Conservation (phyloP, 2,797 vertebrate species). For the Poecilia picta region DNA sequence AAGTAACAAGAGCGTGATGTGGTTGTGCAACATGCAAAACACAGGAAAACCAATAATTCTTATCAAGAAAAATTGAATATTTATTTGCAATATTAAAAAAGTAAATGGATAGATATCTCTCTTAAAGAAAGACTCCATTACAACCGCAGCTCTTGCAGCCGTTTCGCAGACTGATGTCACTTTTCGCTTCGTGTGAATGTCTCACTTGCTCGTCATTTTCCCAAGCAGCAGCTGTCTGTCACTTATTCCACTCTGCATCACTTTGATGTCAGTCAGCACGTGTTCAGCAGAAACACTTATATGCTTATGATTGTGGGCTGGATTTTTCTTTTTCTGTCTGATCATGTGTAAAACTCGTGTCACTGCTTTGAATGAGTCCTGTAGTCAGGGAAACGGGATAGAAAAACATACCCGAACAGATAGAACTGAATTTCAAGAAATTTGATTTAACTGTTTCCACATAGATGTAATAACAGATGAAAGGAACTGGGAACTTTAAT, state of each 20-base stretch:
- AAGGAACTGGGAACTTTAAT: background rate
- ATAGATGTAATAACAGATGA: background rate
- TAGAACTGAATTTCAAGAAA: slow-evolving; percentile 1
- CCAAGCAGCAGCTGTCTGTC: slow-evolving; percentile 50
- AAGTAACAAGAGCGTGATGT: background rate
- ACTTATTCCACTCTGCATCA: slow-evolving; percentile 40
- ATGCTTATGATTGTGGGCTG: background rate
- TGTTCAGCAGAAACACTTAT: slow-evolving; percentile 9
- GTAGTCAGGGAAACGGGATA: slow-evolving; percentile 5
- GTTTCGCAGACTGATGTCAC: slow-evolving; percentile 22
- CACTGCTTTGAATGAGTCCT: slow-evolving; percentile 30
- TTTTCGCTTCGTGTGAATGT: slow-evolving; percentile 46
- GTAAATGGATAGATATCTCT: slow-evolving; percentile 18
- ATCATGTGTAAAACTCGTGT: slow-evolving; percentile 15
- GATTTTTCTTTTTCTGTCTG: background rate
- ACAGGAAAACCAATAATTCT: background rate
- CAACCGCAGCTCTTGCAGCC: background rate
- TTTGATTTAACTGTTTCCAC: background rate
- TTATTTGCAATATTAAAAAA: slow-evolving; percentile 10
- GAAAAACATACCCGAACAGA: slow-evolving; percentile 10
- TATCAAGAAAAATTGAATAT: background rate
- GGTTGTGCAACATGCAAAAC: background rate
- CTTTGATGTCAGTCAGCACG: slow-evolving; percentile 51
- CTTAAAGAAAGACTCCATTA: slow-evolving; percentile 25
- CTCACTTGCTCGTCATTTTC: slow-evolving; percentile 57